phyloP scores from a whole-genome alignment of 2,888 invertebrate genomes.

The Pollenia labialis region DNA sequence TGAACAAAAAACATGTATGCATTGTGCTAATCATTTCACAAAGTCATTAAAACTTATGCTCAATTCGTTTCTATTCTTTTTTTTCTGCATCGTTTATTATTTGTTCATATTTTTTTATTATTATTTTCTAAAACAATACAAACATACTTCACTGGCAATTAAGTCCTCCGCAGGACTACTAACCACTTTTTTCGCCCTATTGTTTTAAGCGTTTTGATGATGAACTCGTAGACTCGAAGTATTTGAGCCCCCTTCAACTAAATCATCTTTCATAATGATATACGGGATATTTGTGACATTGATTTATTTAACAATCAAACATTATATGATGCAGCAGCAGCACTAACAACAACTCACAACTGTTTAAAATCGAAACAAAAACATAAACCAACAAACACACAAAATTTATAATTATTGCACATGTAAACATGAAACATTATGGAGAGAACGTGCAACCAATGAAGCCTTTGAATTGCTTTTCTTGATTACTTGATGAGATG shows the following conservation, averaged over 20 bases:
- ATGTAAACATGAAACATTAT: constrained; percentile 74
- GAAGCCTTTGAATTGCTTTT: constrained; percentile 33
- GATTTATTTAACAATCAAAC: constrained; percentile 75
- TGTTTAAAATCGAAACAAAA: constrained; percentile 29
- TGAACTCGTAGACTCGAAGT: constrained; percentile 19
- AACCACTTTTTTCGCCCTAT: constrained; percentile 35
- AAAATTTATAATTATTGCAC: constrained; percentile 75
- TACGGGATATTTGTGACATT: constrained; percentile 73
- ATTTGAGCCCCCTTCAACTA: constrained; percentile 47
- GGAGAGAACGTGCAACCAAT: constrained; percentile 57
- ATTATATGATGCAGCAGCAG: constrained; percentile 42
- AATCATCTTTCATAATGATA: constrained; percentile 57
- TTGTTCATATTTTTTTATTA: constrained; percentile 13
- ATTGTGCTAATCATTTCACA: constrained; percentile 48
- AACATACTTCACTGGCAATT: constrained; percentile 70
- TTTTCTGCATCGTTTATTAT: background rate
- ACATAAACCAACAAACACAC: background rate
- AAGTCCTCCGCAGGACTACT: constrained; percentile 63
- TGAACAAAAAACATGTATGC: background rate
- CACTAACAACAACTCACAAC: constrained; percentile 28
- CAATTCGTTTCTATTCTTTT: constrained; percentile 16
- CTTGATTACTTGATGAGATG: constrained; percentile 24
- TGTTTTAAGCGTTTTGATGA: constrained; percentile 21
- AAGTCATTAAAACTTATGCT: constrained; percentile 58
- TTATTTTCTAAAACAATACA: constrained; percentile 62